Percentiles rank a stretch among this genome's conserved stretches.
Evolutionary conservation across 2,113 vertebrate species (phyloP).

Genomic region (Athene cunicularia): DNA sequence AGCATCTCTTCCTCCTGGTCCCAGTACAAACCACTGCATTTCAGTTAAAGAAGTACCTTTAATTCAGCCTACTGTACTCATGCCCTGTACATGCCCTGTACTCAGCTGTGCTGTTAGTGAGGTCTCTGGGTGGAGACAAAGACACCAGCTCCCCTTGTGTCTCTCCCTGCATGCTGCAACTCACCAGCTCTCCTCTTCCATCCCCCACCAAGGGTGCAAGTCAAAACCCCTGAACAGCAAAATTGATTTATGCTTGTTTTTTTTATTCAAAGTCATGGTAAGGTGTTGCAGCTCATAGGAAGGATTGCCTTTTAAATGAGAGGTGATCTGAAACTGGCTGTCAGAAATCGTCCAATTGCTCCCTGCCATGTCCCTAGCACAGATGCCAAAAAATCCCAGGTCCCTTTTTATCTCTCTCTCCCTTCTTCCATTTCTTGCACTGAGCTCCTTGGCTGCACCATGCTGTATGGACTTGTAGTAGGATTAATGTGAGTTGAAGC

Average conservation of each 20-base stretch:
- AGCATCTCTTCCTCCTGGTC: background rate
- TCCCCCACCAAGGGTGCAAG: background rate
- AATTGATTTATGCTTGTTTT: background rate
- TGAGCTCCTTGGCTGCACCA: background rate
- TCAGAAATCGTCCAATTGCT: background rate
- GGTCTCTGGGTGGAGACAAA: background rate
- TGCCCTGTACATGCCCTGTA: background rate
- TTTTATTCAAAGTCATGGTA: background rate
- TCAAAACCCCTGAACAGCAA: background rate
- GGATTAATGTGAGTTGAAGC: background rate
- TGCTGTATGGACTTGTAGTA: background rate
- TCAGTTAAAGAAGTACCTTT: background rate
- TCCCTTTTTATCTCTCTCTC: background rate
- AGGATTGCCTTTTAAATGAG: background rate
- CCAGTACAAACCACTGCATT: background rate
- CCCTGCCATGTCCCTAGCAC: background rate
- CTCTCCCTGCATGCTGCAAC: background rate
- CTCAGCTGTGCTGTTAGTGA: background rate
- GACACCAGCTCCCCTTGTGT: background rate
- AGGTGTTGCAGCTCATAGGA: background rate
- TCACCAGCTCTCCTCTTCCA: background rate
- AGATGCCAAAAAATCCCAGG: fast-evolving
- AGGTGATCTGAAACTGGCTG: background rate
- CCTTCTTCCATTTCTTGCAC: background rate
- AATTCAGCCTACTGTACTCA: background rate